These are phyloP conservation scores for Sarcoramphus papa DNA, from an alignment of 2,797 vertebrate species.

Conservation along the genomic window DNA sequence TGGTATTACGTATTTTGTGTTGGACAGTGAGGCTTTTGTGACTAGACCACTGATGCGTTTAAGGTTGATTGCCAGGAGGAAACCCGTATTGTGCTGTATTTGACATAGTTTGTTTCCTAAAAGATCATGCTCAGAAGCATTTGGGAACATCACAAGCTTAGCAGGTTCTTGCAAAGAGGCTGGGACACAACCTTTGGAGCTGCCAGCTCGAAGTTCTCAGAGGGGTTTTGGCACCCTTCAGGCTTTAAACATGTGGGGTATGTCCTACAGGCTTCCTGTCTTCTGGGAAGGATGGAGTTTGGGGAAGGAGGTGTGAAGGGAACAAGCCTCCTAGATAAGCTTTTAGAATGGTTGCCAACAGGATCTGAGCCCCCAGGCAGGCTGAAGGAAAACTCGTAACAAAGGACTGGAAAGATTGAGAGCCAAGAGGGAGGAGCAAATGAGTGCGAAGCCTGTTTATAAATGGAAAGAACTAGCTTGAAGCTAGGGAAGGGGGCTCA, in stretches of 20 bases:
- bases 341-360: background rate
- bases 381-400: background rate
- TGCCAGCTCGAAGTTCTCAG: background rate
- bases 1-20: background rate
- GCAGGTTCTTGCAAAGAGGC: background rate
- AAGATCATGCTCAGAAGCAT: background rate
- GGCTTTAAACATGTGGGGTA: background rate
- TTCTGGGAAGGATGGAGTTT: background rate
- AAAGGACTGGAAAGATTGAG: background rate
- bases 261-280: background rate
- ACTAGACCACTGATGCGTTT: background rate
- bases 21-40: background rate
- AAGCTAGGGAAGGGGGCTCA: background rate
- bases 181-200: background rate
- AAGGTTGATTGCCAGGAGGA: background rate
- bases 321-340: background rate
- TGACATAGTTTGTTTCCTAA: background rate
- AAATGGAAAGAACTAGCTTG: background rate
- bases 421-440: background rate
- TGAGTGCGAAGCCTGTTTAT: background rate
- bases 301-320: background rate
- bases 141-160: background rate
- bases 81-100: no score
- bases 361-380: background rate
- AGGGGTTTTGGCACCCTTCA: background rate